Evolutionary conservation across 1,140 invertebrate species (phyloP), one percentile per base, ranked within the genome.

Genomic region (Globodera ellingtonae): DNA sequence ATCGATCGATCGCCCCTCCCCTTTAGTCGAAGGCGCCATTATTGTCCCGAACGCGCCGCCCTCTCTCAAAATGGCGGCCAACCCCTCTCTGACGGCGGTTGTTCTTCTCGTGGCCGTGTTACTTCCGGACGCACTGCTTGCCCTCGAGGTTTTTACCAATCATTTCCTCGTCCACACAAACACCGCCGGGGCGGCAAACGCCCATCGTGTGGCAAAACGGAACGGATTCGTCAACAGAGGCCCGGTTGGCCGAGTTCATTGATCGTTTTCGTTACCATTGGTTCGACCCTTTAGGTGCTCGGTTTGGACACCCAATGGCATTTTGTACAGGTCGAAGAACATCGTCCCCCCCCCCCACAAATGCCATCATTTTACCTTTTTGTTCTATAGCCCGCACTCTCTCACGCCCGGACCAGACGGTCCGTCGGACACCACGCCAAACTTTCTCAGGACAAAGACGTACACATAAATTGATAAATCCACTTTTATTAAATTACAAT

Each of bases 171-270:
- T 89, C 62, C 87, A 89, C 76, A 85, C 84, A 46, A 80, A 84
- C 71, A 72, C 86, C 74, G 80, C 87, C 48, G 87, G 87, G 35
- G 65, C 83, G 56, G 87, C 89, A 48, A 78, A 89, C 80, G 87
- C 87, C 18, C 87, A 89, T 75, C 66, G 79, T 52, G 81, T 89
- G 65, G 87, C 87, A 18, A 89, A 89, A 80, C 82, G 87, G 67
- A 85, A 89, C 79, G 87, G 87, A 59, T 89, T 89, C 79, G 83
- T 89, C 66, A 89, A 89, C 81, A 79, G 88, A 72, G 87, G 87
- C 82, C 56, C 88, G 71, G 87, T 88, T 73, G 81, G 83, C 62
- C 21, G 62, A n/a, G n/a, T 18, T 13, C 13, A 47, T 44, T 50
- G 59, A 67, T 71, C 21, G 65, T 48, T n/a, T n/a, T 18, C n/a